Evolutionary conservation across 2,888 invertebrate genomes (phyloP), one percentile per base, ranked within the genome.

Genomic region (Acanthoscelides obtectus): DNA sequence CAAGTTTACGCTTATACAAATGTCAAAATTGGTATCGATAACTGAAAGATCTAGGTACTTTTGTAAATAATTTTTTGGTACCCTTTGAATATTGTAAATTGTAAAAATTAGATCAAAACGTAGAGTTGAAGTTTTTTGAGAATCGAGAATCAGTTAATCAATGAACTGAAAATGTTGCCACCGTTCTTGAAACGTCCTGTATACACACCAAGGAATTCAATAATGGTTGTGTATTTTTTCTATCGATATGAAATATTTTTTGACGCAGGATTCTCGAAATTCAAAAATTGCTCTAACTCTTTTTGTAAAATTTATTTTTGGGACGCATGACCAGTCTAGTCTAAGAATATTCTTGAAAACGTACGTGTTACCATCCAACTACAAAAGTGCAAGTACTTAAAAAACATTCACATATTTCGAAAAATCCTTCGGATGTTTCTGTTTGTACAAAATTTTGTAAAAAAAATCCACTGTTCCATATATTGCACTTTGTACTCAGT

Each of bases 401-500:
- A 66, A 68, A 64, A 20, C 67, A 63, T 22, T 45, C 45, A 12
- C 69, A 64, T 71, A 72, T 71, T 75, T 71, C 77, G 73, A 75
- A 74, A 76, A 70, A 70, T 66, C 66, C 25, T 69, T 69, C 69
- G 25, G 22, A 27, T 25, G 17, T 25, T 45, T 22, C 20, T 21
- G 22, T 8, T 72, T 78, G 75, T 79, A 76, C 45, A 76, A 74
- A 76, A 71, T 70, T 72, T 71, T 76, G 73, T 75, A 75, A 75
- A 78, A 77, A 78, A 70, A 75, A 75, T 80, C 81, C 82, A 81
- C 75, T 75, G 77, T 79, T 75, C 80, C 81, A 79, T 79, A 81
- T 81, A 83, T 82, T 84, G 83, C 84, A 84, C 84, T 83, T 81
- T 79, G 45, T 77, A 70, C 68, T 64, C 70, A 80, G 83, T 84